phyloP scores from a whole-genome alignment of 2,888 invertebrate species.

The Spialia ferax region DNA sequence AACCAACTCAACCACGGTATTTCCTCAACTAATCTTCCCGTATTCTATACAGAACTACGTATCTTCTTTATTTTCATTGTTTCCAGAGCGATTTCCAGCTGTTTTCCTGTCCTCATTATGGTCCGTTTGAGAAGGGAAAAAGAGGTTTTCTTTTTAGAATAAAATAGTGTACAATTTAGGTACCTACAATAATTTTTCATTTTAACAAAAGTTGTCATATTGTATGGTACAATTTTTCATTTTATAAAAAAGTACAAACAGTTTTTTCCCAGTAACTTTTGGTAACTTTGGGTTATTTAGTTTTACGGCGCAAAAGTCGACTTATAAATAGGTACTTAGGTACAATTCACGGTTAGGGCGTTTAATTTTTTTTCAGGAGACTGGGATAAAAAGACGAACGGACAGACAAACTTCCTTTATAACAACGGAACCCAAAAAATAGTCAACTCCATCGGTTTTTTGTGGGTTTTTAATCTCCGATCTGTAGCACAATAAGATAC shows the following conservation, averaged over 20 bases:
- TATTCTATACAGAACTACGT: slow-evolving; percentile 4
- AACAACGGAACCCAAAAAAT: background rate
- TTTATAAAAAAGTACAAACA: too few species aligned
- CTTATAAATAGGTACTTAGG: too few species aligned
- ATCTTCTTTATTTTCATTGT: slow-evolving; percentile 21
- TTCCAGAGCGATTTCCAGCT: slow-evolving; percentile 13
- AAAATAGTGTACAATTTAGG: too few species aligned
- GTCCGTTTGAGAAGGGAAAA: background rate
- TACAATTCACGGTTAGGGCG: too few species aligned
- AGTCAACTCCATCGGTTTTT: background rate
- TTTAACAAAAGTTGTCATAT: too few species aligned
- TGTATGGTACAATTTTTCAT: too few species aligned
- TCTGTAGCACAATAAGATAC: background rate
- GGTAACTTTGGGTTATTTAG: too few species aligned
- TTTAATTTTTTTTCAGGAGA: too few species aligned
- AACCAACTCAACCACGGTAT: slow-evolving; percentile 23
- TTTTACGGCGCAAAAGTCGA: too few species aligned
- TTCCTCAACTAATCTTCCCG: slow-evolving; percentile 6
- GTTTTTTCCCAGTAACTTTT: too few species aligned
- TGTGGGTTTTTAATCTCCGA: background rate
- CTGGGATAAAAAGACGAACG: too few species aligned
- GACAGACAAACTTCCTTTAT: too few species aligned
- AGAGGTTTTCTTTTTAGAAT: background rate
- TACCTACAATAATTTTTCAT: background rate
- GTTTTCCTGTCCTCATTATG: slow-evolving; percentile 6